Conservation (phyloP, 2,888 invertebrate genomes). For the Dryomyza anilis region DNA sequence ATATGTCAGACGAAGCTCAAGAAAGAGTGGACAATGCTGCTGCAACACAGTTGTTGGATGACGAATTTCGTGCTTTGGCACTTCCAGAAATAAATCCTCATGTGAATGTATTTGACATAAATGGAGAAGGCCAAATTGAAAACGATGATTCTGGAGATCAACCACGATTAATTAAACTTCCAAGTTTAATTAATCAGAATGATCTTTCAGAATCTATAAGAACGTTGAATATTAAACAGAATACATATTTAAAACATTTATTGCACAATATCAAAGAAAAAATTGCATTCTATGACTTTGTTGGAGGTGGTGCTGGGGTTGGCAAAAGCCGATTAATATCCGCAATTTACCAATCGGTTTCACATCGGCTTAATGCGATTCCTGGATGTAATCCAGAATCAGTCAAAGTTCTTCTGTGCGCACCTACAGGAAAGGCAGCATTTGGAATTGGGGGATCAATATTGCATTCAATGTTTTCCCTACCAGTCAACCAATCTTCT, state of each 20-base stretch:
- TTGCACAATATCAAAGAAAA: too few species aligned
- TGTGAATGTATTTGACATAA: neutral
- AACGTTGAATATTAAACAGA: neutral
- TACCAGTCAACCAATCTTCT: too few species aligned
- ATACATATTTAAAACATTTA: too few species aligned
- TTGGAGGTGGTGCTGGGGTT: constrained; percentile 32
- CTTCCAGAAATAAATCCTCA: too few species aligned
- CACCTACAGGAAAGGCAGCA: constrained; percentile 13
- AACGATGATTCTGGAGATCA: neutral
- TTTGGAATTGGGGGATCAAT: too few species aligned
- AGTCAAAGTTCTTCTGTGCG: neutral
- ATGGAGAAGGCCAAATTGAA: neutral
- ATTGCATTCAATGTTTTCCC: too few species aligned
- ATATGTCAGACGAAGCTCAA: too few species aligned
- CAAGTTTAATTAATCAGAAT: neutral
- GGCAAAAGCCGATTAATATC: constrained; percentile 24
- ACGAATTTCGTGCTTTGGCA: too few species aligned
- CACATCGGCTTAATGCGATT: too few species aligned
- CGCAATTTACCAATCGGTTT: constrained; percentile 14
- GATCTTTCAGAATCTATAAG: neutral
- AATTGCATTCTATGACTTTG: constrained; percentile 28
- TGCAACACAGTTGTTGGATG: too few species aligned
- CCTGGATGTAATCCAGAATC: too few species aligned
- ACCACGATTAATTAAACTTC: constrained; percentile 12
- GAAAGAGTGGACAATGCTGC: too few species aligned